Evolutionary conservation across 1,140 invertebrate species (phyloP), one percentile per base, ranked within the genome.

Genomic region (Drosophila baimaii): DNA sequence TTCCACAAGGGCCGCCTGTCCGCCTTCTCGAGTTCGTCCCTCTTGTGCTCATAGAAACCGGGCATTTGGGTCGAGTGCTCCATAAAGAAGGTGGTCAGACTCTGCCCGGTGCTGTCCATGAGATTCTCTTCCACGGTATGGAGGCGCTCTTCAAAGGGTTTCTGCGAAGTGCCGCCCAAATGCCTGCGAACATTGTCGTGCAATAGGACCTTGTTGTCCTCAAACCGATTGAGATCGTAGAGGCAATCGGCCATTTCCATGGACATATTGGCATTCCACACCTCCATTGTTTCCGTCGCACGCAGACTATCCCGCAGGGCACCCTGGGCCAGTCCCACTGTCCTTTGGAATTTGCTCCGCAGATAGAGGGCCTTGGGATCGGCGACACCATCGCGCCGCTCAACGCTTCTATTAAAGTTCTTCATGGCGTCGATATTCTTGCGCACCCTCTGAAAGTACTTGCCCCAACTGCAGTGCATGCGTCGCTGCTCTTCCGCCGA

Each of bases 211-310:
- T 91, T 91, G 46, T 70, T 74, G 4, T 85, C 58, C 68, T 91
- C 90, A n/a, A 91, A 91, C 5, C 56, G 47, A 55, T 88, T 91
- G 13, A 91, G 44, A 47, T 84, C 75, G 23, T 91, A 90, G 0
- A 91, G 39, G 0, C 76, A 75, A 70, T 91, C 82, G 25, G 66
- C 81, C 21, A 85, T 33, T 17, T 83, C 70, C 35, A 70, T 90
- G 47, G n/a, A 61, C 43, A 23, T 25, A 8, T 17, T 25, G 3
- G 58, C 29, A 44, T 69, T 23, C 39, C 27, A 25, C 3, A 23
- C 39, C 2, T n/a, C 37, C 4, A 17, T 44, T 1, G 43, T 17
- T 0, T 12, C 3, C 0, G 19, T 19, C 0, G 83, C 83, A 10
- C 31, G 12, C 2, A 3, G 1, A 44, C 57, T 61, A 3, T 86